phyloP scores from a whole-genome alignment of 2,797 vertebrate genomes.

The Coccyzus lansbergi region DNA sequence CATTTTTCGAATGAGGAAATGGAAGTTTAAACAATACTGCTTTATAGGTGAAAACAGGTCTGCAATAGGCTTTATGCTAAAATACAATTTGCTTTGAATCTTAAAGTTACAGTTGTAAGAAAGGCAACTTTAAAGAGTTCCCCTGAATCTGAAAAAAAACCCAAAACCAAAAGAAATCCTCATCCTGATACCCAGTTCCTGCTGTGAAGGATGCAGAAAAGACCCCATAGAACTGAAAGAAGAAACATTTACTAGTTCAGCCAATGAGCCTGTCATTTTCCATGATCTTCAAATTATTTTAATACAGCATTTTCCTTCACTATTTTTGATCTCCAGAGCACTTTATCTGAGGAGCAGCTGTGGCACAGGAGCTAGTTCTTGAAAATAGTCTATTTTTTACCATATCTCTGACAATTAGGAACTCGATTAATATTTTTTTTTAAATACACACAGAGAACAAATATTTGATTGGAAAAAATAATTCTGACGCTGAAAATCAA shows the following conservation, averaged over 20 bases:
- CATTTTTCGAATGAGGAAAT: no score
- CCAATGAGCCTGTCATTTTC: background rate
- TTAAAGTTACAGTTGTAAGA: background rate
- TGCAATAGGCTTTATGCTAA: background rate
- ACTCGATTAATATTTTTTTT: background rate
- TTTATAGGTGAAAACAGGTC: background rate
- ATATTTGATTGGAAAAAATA: background rate
- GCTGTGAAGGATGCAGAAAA: background rate
- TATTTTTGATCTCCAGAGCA: background rate
- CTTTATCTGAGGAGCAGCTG: background rate
- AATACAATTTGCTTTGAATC: background rate
- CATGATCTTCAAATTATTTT: background rate
- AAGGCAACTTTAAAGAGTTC: background rate
- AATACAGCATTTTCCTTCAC: background rate
- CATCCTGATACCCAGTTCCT: background rate
- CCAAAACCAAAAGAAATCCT: background rate
- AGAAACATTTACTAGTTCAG: background rate
- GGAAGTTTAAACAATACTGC: background rate
- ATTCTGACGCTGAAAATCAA: background rate
- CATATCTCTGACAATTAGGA: background rate
- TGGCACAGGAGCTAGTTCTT: background rate
- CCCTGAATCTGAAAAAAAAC: background rate
- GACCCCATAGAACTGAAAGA: background rate
- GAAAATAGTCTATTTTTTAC: background rate
- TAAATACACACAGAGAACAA: background rate